Evolutionary conservation across 2,113 vertebrate genomes (phyloP), one percentile per base, ranked within the genome.

Genomic region (Xiphophorus couchianus): DNA sequence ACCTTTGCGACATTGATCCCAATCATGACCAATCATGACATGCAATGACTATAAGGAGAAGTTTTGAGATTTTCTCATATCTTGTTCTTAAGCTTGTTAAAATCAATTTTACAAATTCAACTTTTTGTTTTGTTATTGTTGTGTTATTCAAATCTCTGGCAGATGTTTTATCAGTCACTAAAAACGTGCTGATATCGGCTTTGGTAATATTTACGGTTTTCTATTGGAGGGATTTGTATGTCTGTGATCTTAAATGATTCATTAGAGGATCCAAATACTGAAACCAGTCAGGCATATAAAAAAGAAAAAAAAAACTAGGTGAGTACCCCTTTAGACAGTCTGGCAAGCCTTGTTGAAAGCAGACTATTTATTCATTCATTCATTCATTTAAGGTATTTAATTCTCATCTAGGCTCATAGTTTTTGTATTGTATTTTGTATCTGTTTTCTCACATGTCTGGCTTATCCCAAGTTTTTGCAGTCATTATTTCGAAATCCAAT

Each of bases 111-210:
- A 37, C 35, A 11, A 12, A 37, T 37, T 37, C 3, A 11, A 37
- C 10, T 37, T 3, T 37, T 37, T 37, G 35, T 37, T 37, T 10
- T 3, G 35, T 37, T 37, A 37, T 12, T 11, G 35, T 80, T 92
- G 74, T 85, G 88, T 91, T 87, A 89, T 93, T 91, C 62, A 93
- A 39, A 74, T 83, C 69, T 39, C 25, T 73, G 74, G 82, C 87
- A 88, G 75, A 71, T 61, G 63, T 79, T 75, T 70, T 37, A 62
- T 72, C 22, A 63, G 71, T 81, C 60, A 33, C 69, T 71, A 64
- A 73, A 76, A 80, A 42, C 44, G 3, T 0, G 44, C 15, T 35
- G 73, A 89, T 90, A 88, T 82, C 76, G 62, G 62, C 85, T 78
- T 64, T 51, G 28, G 84, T 84, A 86, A 73, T 37, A 76, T 88